Evolutionary conservation across 37 sponge, comb jelly and placozoan genomes (phyloP).

Genomic region (Haliclona indistincta): DNA sequence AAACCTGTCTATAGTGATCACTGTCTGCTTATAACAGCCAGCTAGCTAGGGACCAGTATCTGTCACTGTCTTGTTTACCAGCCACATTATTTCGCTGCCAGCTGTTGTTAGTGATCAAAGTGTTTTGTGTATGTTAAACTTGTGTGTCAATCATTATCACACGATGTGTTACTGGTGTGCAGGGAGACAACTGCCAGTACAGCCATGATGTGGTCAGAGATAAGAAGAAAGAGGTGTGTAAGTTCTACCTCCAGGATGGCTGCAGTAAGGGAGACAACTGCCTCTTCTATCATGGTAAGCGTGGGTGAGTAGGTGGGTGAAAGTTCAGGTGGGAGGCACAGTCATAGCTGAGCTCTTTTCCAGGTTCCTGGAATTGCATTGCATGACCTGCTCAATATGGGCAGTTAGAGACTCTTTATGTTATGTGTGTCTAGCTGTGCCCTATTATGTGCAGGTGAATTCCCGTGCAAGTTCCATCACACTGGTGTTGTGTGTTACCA

Average conservation of each 20-base stretch:
- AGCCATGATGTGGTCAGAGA: constrained; percentile 47
- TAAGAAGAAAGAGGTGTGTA: constrained; percentile 89
- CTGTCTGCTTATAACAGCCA: too few relatives aligned
- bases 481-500: constrained; percentile 61
- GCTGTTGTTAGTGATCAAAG: too few relatives aligned
- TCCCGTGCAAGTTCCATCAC: constrained; percentile 91
- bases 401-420: background rate
- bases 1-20: too few relatives aligned
- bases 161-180: background rate
- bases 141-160: background rate
- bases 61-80: too few relatives aligned
- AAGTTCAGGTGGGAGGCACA: background rate
- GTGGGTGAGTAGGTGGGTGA: constrained; percentile 7
- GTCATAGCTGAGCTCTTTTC: too few relatives aligned
- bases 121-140: too few relatives aligned
- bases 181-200: constrained; percentile 79
- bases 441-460: constrained; percentile 40
- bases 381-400: too few relatives aligned
- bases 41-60: too few relatives aligned
- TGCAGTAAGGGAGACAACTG: constrained; percentile 86
- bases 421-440: background rate
- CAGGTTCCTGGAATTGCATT: too few relatives aligned
- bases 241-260: constrained; percentile 76
- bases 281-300: constrained; percentile 77
- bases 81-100: too few relatives aligned